Evolutionary conservation across 2,888 invertebrate genomes (phyloP).

Genomic region (Asteroscopus sphinx): DNA sequence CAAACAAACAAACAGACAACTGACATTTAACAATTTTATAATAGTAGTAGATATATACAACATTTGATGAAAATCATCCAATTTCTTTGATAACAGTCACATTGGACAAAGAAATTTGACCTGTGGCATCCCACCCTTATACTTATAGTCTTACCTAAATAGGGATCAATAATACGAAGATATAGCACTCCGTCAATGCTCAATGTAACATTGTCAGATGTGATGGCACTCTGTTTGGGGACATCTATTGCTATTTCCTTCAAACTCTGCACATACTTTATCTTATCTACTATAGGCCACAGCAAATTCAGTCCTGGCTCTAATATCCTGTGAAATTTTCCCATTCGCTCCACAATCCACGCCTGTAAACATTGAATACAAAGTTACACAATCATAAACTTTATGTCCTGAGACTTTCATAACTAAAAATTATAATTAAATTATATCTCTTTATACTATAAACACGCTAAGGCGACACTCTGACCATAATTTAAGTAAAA

Average conservation of each 20-base stretch:
- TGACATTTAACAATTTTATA: too few species aligned
- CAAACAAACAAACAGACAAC: too few species aligned
- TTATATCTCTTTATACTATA: neutral
- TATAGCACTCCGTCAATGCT: slow-evolving; percentile 99
- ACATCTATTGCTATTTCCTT: slow-evolving; percentile 99
- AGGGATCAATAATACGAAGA: slow-evolving; percentile 97
- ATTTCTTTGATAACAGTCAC: too few species aligned
- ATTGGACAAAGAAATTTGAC: too few species aligned
- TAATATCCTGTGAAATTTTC: slow-evolving; percentile 97
- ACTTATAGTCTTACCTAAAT: slow-evolving; percentile 92
- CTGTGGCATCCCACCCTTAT: too few species aligned
- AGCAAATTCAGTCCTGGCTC: slow-evolving; percentile 98
- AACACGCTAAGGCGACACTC: too few species aligned
- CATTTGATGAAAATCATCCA: too few species aligned
- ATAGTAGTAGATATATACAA: too few species aligned
- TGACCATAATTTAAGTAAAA: too few species aligned
- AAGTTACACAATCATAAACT: neutral
- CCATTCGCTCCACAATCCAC: slow-evolving; percentile 99
- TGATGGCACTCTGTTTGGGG: slow-evolving; percentile 99
- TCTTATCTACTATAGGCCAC: slow-evolving; percentile 96
- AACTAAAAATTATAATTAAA: too few species aligned
- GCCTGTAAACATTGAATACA: slow-evolving; percentile 90
- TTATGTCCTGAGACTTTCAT: neutral
- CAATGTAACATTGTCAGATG: slow-evolving; percentile 98
- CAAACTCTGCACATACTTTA: slow-evolving; percentile 99